These are phyloP conservation scores for Muscicapa striata DNA, from an alignment of 2,797 vertebrate genomes.

Conservation along the genomic window DNA sequence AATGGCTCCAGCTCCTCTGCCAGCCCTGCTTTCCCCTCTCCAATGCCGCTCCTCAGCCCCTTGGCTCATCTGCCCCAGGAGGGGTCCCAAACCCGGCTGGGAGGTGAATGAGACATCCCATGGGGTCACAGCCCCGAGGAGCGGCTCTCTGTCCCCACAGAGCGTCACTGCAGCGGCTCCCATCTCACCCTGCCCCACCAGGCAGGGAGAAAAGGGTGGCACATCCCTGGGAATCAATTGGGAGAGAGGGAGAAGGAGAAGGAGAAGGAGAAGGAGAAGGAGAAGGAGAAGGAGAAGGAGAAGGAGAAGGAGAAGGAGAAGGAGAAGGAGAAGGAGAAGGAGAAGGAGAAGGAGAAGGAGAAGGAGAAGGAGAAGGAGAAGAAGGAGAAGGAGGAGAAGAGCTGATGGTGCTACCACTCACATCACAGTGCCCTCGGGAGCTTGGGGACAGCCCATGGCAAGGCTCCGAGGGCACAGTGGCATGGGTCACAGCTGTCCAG, in stretches of 20 bases:
- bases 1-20: background rate
- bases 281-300: too few species aligned
- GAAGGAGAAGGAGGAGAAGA: background rate
- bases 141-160: background rate
- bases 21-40: background rate
- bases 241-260: too few species aligned
- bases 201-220: background rate
- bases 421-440: accelerated
- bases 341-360: too few species aligned
- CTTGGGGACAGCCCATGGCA: accelerated
- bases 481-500: too few species aligned
- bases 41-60: accelerated
- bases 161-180: background rate
- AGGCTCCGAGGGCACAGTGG: accelerated
- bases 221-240: accelerated
- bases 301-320: background rate
- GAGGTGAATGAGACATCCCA: background rate
- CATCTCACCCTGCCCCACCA: background rate
- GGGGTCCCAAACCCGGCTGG: background rate
- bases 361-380: background rate
- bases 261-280: too few species aligned
- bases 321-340: background rate
- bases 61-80: background rate
- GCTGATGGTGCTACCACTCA: background rate
- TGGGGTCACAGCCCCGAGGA: background rate